Percentiles rank a stretch among this genome's conserved stretches.
Evolutionary conservation across 2,797 vertebrate species (phyloP).

Genomic region (Artibeus jamaicensis): DNA sequence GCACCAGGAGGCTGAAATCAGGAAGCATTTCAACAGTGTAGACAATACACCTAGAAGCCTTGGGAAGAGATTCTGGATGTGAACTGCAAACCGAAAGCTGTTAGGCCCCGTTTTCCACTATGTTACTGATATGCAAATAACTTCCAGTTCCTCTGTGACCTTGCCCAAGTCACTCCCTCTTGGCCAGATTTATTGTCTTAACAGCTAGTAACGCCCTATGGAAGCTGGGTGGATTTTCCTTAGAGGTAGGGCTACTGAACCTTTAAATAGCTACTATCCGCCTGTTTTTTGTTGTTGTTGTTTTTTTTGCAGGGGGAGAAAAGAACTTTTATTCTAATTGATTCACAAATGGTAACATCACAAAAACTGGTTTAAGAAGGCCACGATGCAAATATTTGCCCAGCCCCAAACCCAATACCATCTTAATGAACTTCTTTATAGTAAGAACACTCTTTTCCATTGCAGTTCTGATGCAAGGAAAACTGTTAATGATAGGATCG

Average conservation of each 20-base stretch:
- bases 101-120: not conserved
- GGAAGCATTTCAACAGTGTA: not conserved
- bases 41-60: not conserved
- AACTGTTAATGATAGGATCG: too few relatives aligned
- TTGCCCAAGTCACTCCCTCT: not conserved
- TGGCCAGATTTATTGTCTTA: not conserved
- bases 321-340: too few relatives aligned
- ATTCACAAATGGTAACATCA: too few relatives aligned
- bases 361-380: too few relatives aligned
- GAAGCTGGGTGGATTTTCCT: not conserved
- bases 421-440: too few relatives aligned
- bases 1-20: not conserved
- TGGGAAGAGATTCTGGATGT: slow-evolving; percentile 8
- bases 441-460: too few relatives aligned
- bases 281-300: not conserved
- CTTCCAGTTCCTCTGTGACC: not conserved
- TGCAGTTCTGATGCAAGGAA: too few relatives aligned
- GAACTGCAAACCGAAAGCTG: not conserved
- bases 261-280: not conserved
- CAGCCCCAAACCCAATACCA: too few relatives aligned
- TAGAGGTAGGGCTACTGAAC: not conserved
- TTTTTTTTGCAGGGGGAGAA: not conserved
- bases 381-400: too few relatives aligned
- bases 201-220: not conserved
- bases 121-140: not conserved